Base-by-base conservation (phyloP, 2,113 vertebrate species). In the Xerus inauris region DNA sequence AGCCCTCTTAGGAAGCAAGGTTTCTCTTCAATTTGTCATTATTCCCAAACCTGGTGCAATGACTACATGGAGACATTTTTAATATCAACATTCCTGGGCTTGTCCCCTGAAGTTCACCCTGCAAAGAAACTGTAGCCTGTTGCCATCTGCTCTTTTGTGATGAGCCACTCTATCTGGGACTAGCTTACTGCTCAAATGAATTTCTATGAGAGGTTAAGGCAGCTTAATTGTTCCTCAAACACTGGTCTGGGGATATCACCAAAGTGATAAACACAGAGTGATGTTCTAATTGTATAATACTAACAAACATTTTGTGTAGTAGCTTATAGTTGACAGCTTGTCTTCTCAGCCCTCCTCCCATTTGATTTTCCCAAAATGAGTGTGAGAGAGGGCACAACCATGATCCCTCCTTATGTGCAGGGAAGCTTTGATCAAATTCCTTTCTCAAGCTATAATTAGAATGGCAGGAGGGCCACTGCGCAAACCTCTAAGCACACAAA, bases 211-310 rank as follows among this genome's bases (percentile, higher is more conserved):
- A 32, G 22, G 32, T 69, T 89, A 80, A 92, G 42, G 5, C 12
- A 67, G 8, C 8, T 90, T 92, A 88, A 49, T 40, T 57, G 20
- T 89, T 86, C 73, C 57, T 82, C 32, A 89, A 69, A 89, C 19
- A 40, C 35, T 47, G 62, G 16, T n/a, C 72, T 81, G 57, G 47
- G 28, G 77, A 81, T n/a, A 59, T 42, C 40, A 67, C 24, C 22
- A 32, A 45, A 62, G 42, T 30, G 47, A 73, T 47, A 83, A 82
- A 57, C 42, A 57, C 24, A 28, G 9, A 1, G 45, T 32, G 14
- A 91, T 32, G 32, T 20, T 67, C 30, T 64, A 83, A 69, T 16
- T 28, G 3, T 28, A 5, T 6, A 40, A 32, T 62, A 64, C 26
- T 19, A 42, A 59, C 17, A 45, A 35, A 11, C 26, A 26, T 22